Conservation (phyloP, 2,113 vertebrate genomes). For the Tapirus terrestris region DNA sequence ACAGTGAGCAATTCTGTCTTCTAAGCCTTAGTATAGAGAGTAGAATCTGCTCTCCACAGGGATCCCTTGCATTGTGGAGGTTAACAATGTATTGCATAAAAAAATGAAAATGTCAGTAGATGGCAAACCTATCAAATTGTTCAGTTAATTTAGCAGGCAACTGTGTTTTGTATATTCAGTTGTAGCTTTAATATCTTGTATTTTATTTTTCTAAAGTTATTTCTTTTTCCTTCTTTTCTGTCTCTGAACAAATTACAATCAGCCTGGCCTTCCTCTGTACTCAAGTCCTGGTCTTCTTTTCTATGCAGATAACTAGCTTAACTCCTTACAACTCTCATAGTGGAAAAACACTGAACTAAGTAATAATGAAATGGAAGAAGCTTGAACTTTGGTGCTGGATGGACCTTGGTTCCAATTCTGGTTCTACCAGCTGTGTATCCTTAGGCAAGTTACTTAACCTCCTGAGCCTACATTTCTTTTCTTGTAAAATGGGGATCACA, state of each 20-base stretch:
- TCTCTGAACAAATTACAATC: not conserved
- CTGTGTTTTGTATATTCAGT: not conserved
- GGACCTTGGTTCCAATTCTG: slow-evolving; percentile 10
- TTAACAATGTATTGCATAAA: not conserved
- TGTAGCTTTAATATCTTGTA: not conserved
- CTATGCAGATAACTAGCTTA: not conserved
- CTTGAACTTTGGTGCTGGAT: not conserved
- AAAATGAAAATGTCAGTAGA: not conserved
- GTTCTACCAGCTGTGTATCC: slow-evolving; percentile 21
- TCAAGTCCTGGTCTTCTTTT: slow-evolving; percentile 45
- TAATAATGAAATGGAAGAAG: slow-evolving; percentile 45
- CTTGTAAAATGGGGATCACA: slow-evolving; percentile 16
- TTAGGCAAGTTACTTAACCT: slow-evolving; percentile 31
- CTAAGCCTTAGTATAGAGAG: not conserved
- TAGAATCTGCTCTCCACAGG: not conserved
- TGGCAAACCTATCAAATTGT: not conserved
- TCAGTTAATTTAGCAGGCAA: slow-evolving; percentile 39
- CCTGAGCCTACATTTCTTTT: slow-evolving; percentile 31
- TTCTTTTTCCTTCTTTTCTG: not conserved
- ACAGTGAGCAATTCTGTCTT: not conserved
- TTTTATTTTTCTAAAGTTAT: slow-evolving; percentile 49
- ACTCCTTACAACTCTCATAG: not conserved
- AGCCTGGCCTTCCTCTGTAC: not conserved
- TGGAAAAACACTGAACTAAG: slow-evolving; percentile 40
- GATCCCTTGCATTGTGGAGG: not conserved